Conservation (phyloP, 2,797 vertebrate genomes). For the Mionectes olivaceus region DNA sequence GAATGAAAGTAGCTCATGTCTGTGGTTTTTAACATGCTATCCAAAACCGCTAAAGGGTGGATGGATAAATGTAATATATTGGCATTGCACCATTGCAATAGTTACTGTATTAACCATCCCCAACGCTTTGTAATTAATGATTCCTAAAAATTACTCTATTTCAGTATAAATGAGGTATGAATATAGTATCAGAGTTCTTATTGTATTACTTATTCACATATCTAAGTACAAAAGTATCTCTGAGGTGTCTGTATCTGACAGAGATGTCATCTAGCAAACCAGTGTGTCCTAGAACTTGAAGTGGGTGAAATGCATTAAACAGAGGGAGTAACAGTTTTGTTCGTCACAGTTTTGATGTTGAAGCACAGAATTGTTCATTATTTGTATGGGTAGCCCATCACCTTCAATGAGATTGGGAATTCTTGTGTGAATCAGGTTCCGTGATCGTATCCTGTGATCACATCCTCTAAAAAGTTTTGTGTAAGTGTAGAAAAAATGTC, state of each 20-base stretch:
- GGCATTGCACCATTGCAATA: not conserved
- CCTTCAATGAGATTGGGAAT: not conserved
- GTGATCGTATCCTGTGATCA: not conserved
- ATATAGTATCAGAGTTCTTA: not conserved
- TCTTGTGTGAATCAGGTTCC: not conserved
- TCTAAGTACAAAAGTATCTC: not conserved
- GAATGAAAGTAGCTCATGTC: not conserved
- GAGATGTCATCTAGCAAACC: not conserved
- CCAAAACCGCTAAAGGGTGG: not conserved
- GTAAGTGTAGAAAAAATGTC: not conserved
- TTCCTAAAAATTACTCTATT: not conserved
- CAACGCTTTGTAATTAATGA: not conserved
- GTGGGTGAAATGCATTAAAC: not conserved
- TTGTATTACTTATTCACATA: not conserved
- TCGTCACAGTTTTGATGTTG: not conserved
- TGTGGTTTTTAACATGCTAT: not conserved
- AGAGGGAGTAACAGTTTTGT: not conserved
- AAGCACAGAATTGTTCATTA: not conserved
- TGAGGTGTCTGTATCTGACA: not conserved
- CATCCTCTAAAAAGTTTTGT: not conserved
- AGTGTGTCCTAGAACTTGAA: not conserved
- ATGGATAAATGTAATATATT: not conserved
- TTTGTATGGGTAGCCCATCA: not conserved
- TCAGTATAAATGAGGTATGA: not conserved
- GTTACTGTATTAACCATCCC: not conserved